Percentiles rank a stretch among this genome's conserved stretches.
phyloP scores from a whole-genome alignment of 2,113 vertebrate genomes.

The Pseudolaguvia tuberculata region DNA sequence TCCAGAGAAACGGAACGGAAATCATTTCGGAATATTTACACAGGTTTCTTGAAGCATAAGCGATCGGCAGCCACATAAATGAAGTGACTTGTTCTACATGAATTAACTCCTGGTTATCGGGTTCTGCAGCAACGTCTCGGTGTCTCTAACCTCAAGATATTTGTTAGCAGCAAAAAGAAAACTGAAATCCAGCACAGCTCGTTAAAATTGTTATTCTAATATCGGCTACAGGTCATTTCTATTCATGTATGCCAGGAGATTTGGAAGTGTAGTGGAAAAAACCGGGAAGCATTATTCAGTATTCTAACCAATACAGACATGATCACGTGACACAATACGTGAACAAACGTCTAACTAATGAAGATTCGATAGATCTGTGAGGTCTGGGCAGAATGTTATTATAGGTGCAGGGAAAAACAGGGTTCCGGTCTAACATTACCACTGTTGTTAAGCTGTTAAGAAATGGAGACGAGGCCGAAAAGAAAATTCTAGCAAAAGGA shows the following conservation, averaged over 20 bases:
- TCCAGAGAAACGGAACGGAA: slow-evolving; percentile 10
- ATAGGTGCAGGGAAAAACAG: neutral
- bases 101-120: too few relatives aligned
- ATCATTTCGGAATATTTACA: neutral
- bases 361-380: too few relatives aligned
- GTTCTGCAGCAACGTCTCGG: neutral
- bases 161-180: neutral
- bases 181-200: neutral
- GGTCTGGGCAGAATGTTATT: neutral
- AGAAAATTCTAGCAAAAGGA: too few relatives aligned
- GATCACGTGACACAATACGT: neutral
- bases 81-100: neutral
- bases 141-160: neutral
- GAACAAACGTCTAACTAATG: too few relatives aligned
- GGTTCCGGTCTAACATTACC: neutral
- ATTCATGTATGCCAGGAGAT: neutral
- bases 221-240: neutral
- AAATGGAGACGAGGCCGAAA: too few relatives aligned
- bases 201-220: neutral
- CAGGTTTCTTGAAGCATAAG: too few relatives aligned
- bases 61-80: neutral
- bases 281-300: neutral
- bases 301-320: neutral
- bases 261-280: too few relatives aligned
- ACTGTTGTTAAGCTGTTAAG: too few relatives aligned